These are phyloP conservation scores for Sebastiscus albofasciatus DNA, from an alignment of 2,797 vertebrate genomes.

Conservation along the genomic window DNA sequence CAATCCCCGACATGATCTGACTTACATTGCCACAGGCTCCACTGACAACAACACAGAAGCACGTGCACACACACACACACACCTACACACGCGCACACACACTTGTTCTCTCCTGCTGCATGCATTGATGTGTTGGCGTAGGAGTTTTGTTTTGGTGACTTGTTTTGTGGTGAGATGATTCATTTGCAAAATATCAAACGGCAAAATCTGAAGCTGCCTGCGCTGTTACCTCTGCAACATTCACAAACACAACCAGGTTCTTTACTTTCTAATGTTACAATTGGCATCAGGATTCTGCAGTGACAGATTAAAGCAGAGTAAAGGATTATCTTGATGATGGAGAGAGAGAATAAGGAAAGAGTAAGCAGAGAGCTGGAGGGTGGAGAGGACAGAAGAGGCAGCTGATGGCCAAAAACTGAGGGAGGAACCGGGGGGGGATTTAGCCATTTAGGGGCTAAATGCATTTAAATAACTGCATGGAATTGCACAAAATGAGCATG, in stretches of 20 bases:
- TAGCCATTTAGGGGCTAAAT: no score
- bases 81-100: neutral
- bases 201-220: neutral
- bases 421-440: no score
- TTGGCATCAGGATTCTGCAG: neutral
- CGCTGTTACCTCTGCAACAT: neutral
- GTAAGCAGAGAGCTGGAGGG: neutral
- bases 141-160: neutral
- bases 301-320: neutral
- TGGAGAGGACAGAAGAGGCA: neutral
- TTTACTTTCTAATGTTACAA: neutral
- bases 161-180: neutral
- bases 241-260: neutral
- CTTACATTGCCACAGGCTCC: slow-evolving; percentile 14
- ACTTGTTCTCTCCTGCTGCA: neutral
- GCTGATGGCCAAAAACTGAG: neutral
- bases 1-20: slow-evolving; percentile 20
- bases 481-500: fast-evolving
- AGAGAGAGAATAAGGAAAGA: neutral
- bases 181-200: neutral
- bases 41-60: neutral
- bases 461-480: no score
- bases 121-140: neutral
- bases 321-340: neutral
- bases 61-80: neutral